A percentile compares a stretch with the other conserved stretches of the same genome.
These are phyloP conservation scores for Capromys pilorides DNA, from an alignment of 2,797 vertebrate genomes.

Conservation along the genomic window DNA sequence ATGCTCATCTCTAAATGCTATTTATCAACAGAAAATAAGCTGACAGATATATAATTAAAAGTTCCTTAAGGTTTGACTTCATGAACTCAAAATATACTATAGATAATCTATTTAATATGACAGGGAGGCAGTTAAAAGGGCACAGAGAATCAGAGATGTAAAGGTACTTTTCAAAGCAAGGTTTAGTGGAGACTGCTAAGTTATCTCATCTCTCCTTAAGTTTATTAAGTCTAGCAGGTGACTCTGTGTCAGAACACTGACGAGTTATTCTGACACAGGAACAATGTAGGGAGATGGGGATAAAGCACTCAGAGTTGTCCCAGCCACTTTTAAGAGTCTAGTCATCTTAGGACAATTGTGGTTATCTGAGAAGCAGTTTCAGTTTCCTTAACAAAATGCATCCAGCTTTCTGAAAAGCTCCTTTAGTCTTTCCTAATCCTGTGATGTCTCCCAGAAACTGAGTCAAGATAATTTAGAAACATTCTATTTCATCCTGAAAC, in stretches of 20 bases:
- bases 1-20: constrained; percentile 62
- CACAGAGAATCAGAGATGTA: constrained; percentile 43
- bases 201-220: constrained; percentile 31
- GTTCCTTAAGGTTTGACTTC: constrained; percentile 21
- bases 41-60: constrained; percentile 19
- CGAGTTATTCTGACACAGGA: constrained; percentile 26
- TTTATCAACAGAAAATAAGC: constrained; percentile 13
- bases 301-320: neutral
- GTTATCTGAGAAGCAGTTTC: constrained; percentile 66
- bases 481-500: constrained; percentile 70
- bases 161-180: constrained; percentile 53
- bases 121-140: constrained; percentile 31
- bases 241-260: constrained; percentile 15
- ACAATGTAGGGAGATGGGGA: constrained; percentile 18
- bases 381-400: constrained; percentile 58
- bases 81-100: constrained; percentile 29
- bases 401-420: constrained; percentile 61
- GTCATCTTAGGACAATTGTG: constrained; percentile 46
- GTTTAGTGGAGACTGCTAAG: constrained; percentile 30
- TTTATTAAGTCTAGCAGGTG: constrained; percentile 12
- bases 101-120: constrained; percentile 26
- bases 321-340: constrained; percentile 49
- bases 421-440: constrained; percentile 21
- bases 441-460: constrained; percentile 62
- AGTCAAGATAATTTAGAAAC: constrained; percentile 61